phyloP scores from a whole-genome alignment of 2,113 vertebrate genomes.

The Bufo bufo region DNA sequence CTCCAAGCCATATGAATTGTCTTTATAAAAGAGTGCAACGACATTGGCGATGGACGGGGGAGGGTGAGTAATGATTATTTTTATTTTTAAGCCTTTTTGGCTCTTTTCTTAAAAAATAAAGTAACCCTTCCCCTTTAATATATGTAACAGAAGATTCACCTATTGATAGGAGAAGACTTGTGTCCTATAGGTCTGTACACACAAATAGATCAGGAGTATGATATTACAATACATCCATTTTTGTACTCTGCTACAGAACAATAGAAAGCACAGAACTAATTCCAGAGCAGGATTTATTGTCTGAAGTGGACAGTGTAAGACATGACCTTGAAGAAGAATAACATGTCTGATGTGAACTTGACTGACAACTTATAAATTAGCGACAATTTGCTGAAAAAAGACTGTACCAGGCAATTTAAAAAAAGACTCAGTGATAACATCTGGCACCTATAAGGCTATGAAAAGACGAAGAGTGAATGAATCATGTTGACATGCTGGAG shows the following conservation, averaged over 20 bases:
- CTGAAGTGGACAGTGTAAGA: not conserved
- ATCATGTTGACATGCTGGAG: not conserved
- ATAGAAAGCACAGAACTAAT: not conserved
- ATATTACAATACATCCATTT: not conserved
- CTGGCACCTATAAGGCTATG: not conserved
- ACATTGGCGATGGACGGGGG: too few relatives aligned
- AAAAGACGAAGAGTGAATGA: not conserved
- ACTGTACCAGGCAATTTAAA: not conserved
- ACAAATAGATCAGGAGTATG: not conserved
- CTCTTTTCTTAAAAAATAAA: too few relatives aligned
- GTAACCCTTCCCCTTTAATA: too few relatives aligned
- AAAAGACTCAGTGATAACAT: not conserved
- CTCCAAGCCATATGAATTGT: too few relatives aligned
- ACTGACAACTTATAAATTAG: not conserved
- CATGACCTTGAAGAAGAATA: conserved; percentile 14
- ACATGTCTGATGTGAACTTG: conserved; percentile 14
- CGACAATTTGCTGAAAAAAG: not conserved
- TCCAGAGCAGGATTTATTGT: not conserved
- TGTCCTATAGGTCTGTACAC: too few relatives aligned
- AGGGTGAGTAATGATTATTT: too few relatives aligned
- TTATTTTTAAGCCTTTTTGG: too few relatives aligned
- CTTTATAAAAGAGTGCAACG: too few relatives aligned
- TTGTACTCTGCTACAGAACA: not conserved
- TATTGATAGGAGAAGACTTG: too few relatives aligned
- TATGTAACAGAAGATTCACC: too few relatives aligned